A percentile compares a stretch with the other conserved stretches of the same genome.
These are phyloP conservation scores for Syrrhaptes paradoxus DNA, from an alignment of 2,113 vertebrate species.

Conservation along the genomic window DNA sequence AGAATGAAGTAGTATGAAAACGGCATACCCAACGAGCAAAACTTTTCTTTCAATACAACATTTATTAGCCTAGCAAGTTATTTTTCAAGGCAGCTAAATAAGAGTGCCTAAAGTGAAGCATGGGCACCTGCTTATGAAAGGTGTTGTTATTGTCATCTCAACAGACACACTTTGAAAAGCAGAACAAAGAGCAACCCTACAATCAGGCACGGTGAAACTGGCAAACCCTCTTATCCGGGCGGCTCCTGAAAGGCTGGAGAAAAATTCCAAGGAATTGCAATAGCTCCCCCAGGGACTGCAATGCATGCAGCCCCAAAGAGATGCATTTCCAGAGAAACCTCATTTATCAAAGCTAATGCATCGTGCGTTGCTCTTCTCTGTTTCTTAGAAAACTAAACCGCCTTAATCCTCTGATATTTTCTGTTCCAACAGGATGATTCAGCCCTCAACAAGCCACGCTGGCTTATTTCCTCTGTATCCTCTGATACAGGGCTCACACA, in stretches of 20 bases:
- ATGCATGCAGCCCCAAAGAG: not conserved
- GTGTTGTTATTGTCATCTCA: not conserved
- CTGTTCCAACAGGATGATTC: not conserved
- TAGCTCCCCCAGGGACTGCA: not conserved
- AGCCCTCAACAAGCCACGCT: not conserved
- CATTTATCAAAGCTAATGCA: not conserved
- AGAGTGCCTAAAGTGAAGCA: not conserved
- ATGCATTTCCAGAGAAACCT: not conserved
- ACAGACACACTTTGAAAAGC: not conserved
- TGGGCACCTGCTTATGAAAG: not conserved
- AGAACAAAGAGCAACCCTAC: not conserved
- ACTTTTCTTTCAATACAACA: not conserved
- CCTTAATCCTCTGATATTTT: not conserved
- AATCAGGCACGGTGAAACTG: not conserved
- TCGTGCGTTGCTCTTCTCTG: not conserved
- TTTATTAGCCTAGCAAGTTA: not conserved
- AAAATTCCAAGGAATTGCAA: conserved; percentile 14
- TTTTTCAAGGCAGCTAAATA: not conserved
- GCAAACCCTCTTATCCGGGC: not conserved
- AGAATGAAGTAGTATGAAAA: not conserved
- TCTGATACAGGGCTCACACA: not conserved
- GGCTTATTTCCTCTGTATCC: not conserved
- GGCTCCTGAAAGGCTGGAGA: conserved; percentile 19
- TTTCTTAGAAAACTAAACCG: not conserved
- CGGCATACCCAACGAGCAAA: not conserved